phyloP scores from a whole-genome alignment of 2,797 vertebrate genomes.

The Paedocypris micromegethes region DNA sequence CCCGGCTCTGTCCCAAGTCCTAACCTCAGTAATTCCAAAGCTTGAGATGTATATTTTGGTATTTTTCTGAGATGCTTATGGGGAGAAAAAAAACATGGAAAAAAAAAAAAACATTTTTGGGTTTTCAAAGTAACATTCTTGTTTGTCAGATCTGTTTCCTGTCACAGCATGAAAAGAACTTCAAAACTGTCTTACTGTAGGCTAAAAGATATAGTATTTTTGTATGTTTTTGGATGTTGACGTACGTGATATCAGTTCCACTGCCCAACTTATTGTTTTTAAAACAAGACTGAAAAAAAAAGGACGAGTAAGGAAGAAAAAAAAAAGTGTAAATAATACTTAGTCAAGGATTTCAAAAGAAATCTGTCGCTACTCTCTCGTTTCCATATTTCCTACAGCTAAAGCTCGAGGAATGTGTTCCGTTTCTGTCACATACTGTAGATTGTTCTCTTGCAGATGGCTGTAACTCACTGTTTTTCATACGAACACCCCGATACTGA shows the following conservation, averaged over 20 bases:
- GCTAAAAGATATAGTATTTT: slow-evolving; percentile 98
- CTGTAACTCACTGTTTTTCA: slow-evolving; percentile 59
- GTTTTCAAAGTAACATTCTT: slow-evolving; percentile 73
- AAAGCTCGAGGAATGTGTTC: slow-evolving; percentile 70
- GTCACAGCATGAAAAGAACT: slow-evolving; percentile 97
- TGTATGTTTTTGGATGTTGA: slow-evolving; percentile 95
- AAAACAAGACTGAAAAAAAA: slow-evolving; percentile 48
- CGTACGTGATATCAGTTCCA: slow-evolving; percentile 94
- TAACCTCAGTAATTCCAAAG: slow-evolving; percentile 99
- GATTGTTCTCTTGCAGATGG: slow-evolving; percentile 55
- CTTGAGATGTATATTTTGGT: slow-evolving; percentile 99
- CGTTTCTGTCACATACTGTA: slow-evolving; percentile 59
- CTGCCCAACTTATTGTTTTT: slow-evolving; percentile 91
- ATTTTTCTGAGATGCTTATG: slow-evolving; percentile 96
- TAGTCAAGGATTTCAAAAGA: slow-evolving; percentile 70
- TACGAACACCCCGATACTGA: slow-evolving; percentile 76
- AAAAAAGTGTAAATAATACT: slow-evolving; percentile 82
- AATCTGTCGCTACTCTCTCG: slow-evolving; percentile 67
- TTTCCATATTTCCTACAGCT: slow-evolving; percentile 66
- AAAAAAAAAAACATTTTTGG: slow-evolving; percentile 68
- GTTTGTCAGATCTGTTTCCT: slow-evolving; percentile 94
- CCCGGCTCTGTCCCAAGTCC: slow-evolving; percentile 98
- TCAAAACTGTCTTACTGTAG: slow-evolving; percentile 99
- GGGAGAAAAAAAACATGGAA: slow-evolving; percentile 37
- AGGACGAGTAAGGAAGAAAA: slow-evolving; percentile 45